phyloP scores from a whole-genome alignment of 2,113 vertebrate species.

The Brienomyrus longianalis region DNA sequence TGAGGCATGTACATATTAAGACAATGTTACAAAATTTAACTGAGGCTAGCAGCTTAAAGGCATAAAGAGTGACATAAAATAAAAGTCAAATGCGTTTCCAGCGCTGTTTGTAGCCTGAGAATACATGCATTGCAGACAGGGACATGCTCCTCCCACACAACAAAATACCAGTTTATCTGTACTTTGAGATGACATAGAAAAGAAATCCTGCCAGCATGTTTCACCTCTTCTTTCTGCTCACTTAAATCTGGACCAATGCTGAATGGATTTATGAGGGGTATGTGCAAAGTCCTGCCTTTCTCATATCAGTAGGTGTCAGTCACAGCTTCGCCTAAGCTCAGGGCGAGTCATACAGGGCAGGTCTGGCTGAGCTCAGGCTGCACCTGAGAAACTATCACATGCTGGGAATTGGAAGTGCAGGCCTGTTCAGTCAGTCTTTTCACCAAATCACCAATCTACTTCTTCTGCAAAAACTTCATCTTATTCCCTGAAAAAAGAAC shows the following conservation, averaged over 20 bases:
- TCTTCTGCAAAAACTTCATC: constrained; percentile 67
- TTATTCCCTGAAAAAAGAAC: constrained; percentile 54
- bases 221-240: neutral
- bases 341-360: neutral
- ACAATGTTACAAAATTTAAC: neutral
- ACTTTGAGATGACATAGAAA: neutral
- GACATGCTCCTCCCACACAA: neutral
- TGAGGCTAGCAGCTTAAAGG: neutral
- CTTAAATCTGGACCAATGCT: neutral
- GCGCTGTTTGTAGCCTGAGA: neutral
- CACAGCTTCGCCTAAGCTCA: neutral
- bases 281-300: neutral
- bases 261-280: neutral
- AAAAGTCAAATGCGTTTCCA: neutral
- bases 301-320: neutral
- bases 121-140: neutral
- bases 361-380: neutral
- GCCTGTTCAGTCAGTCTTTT: neutral
- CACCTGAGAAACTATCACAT: neutral
- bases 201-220: neutral
- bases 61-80: neutral
- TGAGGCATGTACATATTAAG: neutral
- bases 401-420: neutral
- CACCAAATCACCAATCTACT: constrained; percentile 41
- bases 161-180: neutral